These are phyloP conservation scores for Eonycteris spelaea DNA, from an alignment of 2,113 vertebrate species.

Conservation along the genomic window DNA sequence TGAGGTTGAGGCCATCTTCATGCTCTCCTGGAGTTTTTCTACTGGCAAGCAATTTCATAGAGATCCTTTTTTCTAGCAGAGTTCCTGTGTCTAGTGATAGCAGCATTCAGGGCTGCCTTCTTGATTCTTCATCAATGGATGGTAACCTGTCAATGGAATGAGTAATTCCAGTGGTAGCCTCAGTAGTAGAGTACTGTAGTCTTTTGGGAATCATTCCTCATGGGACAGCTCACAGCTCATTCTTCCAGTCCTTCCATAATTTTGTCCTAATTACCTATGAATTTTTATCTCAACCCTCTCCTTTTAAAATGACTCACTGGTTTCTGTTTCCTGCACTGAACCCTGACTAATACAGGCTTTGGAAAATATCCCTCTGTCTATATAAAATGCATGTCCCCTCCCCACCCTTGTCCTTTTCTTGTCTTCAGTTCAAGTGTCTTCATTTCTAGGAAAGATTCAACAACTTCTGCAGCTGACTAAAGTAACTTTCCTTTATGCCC, in stretches of 20 bases:
- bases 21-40: not conserved
- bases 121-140: not conserved
- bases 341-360: not conserved
- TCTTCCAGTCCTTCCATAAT: not conserved
- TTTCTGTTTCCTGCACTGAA: slow-evolving; percentile 3
- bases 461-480: not conserved
- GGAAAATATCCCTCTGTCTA: not conserved
- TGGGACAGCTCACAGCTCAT: not conserved
- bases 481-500: not conserved
- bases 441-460: not conserved
- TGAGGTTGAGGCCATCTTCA: not conserved
- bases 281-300: not conserved
- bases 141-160: not conserved
- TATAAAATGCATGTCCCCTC: not conserved
- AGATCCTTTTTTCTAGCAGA: not conserved
- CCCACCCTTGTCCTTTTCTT: not conserved
- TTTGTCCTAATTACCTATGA: not conserved
- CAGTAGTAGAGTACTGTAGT: not conserved
- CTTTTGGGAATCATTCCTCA: not conserved
- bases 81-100: not conserved
- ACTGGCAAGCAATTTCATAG: not conserved
- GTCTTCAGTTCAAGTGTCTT: not conserved
- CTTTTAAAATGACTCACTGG: not conserved
- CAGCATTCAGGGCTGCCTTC: not conserved
- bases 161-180: not conserved